Evolutionary conservation across 2,888 invertebrate genomes (phyloP), one percentile per base, ranked within the genome.

Genomic region (Bhutanitis thaidina): DNA sequence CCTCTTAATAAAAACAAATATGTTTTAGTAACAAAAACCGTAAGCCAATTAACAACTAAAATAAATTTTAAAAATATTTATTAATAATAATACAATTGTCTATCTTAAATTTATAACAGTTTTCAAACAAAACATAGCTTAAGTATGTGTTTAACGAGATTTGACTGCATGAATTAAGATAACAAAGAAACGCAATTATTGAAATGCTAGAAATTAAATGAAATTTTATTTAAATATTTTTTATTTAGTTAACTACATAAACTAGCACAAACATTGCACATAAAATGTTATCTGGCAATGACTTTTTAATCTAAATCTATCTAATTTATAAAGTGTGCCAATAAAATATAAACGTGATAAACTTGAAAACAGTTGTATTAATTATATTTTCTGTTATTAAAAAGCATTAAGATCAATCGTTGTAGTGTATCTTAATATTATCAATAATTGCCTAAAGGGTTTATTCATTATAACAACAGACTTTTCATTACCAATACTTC

Each of bases 71-170:
- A 12, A 46, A 20, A 16, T 47, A 43, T 52, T 50, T 50, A 49
- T 49, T 52, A 7, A 46, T 46, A 46, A 20, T 10, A 46, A 41
- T 46, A 51, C 41, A 46, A 41, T 39, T 25, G 43, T 53, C 16
- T 51, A 8, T 29, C 54, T 53, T 55, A 55, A 47, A 37, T 43
- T 46, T 34, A 53, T 45, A 49, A 49, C 49, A 48, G 44, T 38
- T 52, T 40, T 27, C 35, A 25, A 5, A 12, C 7, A 25, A 25
- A 36, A 43, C 35, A 54, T 57, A 52, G 53, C 32, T 39, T n/a
- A 30, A 55, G 53, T 58, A 52, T 85, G 88, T 88, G 80, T 90
- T 90, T 92, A 92, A 92, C 92, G 92, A 92, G 92, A 92, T 92
- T 91, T 90, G 89, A 90, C 90, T 90, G 91, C 90, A 90, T 86